Evolutionary conservation across 2,888 invertebrate species (phyloP), one percentile per base, ranked within the genome.

Genomic region (Idaea straminata): DNA sequence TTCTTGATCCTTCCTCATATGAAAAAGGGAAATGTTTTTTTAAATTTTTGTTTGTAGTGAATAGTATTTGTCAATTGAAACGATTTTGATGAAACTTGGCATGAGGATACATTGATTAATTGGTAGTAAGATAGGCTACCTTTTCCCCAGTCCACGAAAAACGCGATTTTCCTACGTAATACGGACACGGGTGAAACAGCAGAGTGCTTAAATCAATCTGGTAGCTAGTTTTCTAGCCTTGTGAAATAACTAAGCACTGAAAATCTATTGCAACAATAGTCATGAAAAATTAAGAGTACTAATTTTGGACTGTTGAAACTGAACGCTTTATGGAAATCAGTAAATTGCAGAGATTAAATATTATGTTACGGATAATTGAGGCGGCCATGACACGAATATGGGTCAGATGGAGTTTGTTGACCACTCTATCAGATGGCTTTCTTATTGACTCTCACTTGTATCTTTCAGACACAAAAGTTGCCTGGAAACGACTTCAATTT

Each of bases 391-490:
- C 74, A 72, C 66, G 61, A 66, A 70, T 71, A 67, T 74, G 68
- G 70, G 70, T 70, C 72, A 66, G 66, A 70, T 61, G 64, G 63
- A 73, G 71, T 73, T 70, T 70, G 70, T 70, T 72, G 70, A 72
- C 72, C 66, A 64, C 65, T 65, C 62, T 61, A 16, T 16, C 15
- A 15, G 3, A 65, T 25, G 65, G 65, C 65, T 66, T 58, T 68
- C 63, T 62, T 62, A 68, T 69, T 70, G 72, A 65, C 66, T 72
- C 65, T 67, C 61, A 62, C 35, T 13, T 25, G 38, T 69, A 74
- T 62, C 72, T 69, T 67, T 66, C 67, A 75, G 73, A 78, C 76
- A 73, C 70, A 75, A 74, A 81, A 81, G 77, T 69, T 67, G 69
- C 69, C 25, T 25, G 25, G 3, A 25, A 25, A 25, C 25, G 25